phyloP scores from a whole-genome alignment of 1,140 invertebrate genomes.

The Acromyrmex charruanus region DNA sequence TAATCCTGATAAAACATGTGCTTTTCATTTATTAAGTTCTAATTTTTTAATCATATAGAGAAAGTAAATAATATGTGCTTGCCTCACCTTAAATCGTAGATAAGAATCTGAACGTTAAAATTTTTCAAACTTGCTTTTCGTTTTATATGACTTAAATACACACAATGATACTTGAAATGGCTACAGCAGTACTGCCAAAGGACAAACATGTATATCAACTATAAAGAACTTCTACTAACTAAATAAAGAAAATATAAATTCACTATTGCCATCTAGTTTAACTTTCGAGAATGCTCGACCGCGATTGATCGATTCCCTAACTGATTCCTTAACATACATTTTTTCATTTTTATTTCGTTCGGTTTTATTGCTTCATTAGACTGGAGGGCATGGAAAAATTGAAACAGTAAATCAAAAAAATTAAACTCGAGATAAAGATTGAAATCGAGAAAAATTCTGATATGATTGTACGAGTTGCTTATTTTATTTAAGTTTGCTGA shows the following conservation, averaged over 20 bases:
- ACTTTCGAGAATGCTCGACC: not conserved
- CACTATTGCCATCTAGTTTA: not conserved
- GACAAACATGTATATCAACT: not conserved
- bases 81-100: not conserved
- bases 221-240: not conserved
- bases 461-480: not conserved
- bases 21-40: not conserved
- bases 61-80: not conserved
- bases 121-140: not conserved
- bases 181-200: not conserved
- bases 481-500: not conserved
- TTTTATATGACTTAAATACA: not conserved
- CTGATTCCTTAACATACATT: constrained; percentile 1
- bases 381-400: not conserved
- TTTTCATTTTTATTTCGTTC: not conserved
- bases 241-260: not conserved
- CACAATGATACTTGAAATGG: not conserved
- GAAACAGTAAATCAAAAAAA: not conserved
- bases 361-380: not conserved
- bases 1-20: not conserved
- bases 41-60: not conserved
- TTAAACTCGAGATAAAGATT: not conserved
- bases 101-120: not conserved
- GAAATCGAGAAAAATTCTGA: not conserved
- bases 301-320: not conserved